Percentiles rank a stretch among this genome's conserved stretches.
phyloP scores from a whole-genome alignment of 2,888 invertebrate genomes.

The Patella ulyssiponensis region DNA sequence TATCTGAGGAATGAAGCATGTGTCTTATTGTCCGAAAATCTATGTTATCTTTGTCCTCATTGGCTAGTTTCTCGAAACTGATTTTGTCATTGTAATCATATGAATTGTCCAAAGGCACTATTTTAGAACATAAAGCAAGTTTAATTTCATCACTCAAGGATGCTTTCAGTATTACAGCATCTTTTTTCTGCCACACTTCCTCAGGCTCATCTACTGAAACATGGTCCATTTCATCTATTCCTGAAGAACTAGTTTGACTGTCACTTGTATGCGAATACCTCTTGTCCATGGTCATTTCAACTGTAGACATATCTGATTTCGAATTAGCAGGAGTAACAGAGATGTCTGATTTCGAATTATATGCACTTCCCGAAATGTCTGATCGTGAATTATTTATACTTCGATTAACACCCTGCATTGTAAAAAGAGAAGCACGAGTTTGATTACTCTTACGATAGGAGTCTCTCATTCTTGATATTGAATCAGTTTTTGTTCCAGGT shows the following conservation, averaged over 20 bases:
- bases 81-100: not conserved
- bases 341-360: not conserved
- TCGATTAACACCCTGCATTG: not conserved
- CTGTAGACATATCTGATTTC: not conserved
- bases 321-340: not conserved
- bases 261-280: not conserved
- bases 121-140: slow-evolving; percentile 28
- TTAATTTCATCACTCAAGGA: slow-evolving; percentile 34
- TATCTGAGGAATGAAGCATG: slow-evolving; percentile 55
- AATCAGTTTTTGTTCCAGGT: slow-evolving; percentile 38
- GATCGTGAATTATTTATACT: not conserved
- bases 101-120: not conserved
- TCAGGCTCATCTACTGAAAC: not conserved
- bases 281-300: not conserved
- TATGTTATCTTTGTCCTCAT: slow-evolving; percentile 22
- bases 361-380: not conserved
- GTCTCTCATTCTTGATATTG: slow-evolving; percentile 33
- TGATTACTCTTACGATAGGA: slow-evolving; percentile 24
- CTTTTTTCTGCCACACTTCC: slow-evolving; percentile 5
- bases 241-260: not conserved
- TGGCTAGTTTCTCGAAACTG: not conserved
- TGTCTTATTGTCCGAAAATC: slow-evolving; percentile 55
- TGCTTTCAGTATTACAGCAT: not conserved
- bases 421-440: not conserved
- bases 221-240: not conserved